These are phyloP conservation scores for Silurus aristotelis DNA, from an alignment of 2,797 vertebrate species.

Conservation along the genomic window DNA sequence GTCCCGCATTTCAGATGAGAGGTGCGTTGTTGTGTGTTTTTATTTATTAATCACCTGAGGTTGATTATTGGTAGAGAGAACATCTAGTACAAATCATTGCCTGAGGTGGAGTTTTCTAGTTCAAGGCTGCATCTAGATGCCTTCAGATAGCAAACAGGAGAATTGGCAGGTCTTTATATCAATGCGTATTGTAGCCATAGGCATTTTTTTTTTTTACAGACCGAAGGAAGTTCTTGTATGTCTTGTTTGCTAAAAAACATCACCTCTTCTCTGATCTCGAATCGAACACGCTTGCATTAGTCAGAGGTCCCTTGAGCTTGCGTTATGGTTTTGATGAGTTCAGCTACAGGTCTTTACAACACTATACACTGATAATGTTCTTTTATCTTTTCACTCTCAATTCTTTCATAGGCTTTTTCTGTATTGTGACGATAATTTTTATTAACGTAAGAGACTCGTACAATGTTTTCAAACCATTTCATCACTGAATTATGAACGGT, in stretches of 20 bases:
- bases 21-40: neutral
- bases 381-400: neutral
- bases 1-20: slow-evolving; percentile 17
- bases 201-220: neutral
- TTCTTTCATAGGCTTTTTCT: neutral
- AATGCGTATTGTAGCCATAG: neutral
- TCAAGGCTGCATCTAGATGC: neutral
- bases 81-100: slow-evolving; percentile 11
- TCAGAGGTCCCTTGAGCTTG: neutral
- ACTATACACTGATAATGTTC: neutral
- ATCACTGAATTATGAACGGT: slow-evolving; percentile 1
- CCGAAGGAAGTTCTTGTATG: neutral
- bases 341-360: neutral
- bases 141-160: neutral
- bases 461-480: slow-evolving; percentile 37
- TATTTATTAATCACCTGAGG: slow-evolving; percentile 25
- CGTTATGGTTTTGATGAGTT: neutral
- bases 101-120: slow-evolving; percentile 21
- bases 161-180: neutral
- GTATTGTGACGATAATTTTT: slow-evolving; percentile 13
- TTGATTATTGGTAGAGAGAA: slow-evolving; percentile 2
- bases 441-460: slow-evolving; percentile 21
- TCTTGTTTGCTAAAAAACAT: neutral
- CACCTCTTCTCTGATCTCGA: neutral
- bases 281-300: neutral